A percentile compares a stretch with the other conserved stretches of the same genome.
These are phyloP conservation scores for Hydrozoanthus tunicans DNA, from an alignment of 64 coral and sea anemone genomes.

Conservation along the genomic window DNA sequence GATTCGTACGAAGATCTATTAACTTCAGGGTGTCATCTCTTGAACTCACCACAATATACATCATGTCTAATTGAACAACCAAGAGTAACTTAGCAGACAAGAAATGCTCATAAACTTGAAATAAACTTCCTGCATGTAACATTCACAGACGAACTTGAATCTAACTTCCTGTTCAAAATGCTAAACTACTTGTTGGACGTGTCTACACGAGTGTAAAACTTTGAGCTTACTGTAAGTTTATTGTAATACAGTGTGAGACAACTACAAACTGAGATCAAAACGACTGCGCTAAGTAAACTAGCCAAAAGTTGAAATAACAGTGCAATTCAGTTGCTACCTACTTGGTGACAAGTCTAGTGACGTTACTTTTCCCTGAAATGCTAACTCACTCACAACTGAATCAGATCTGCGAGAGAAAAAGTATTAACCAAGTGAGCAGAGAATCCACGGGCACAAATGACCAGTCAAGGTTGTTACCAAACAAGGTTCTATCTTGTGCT, in stretches of 20 bases:
- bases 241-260: too few relatives aligned
- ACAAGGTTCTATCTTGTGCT: too few relatives aligned
- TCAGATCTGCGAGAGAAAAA: conserved; percentile 67
- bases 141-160: background rate
- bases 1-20: conserved; percentile 92
- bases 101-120: background rate
- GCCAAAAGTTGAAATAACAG: too few relatives aligned
- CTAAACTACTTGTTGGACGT: too few relatives aligned
- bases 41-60: conserved; percentile 85
- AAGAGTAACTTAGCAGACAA: background rate
- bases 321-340: conserved; percentile 1
- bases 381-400: conserved; percentile 84
- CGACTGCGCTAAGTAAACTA: too few relatives aligned
- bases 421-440: background rate
- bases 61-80: conserved; percentile 64
- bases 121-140: background rate
- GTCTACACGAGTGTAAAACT: background rate
- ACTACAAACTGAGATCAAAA: too few relatives aligned
- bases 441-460: too few relatives aligned
- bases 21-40: conserved; percentile 93
- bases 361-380: conserved; percentile 95
- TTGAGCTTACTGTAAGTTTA: too few relatives aligned
- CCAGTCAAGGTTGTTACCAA: too few relatives aligned
- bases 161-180: too few relatives aligned
- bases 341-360: conserved; percentile 90